Conservation (phyloP, 37 sponge, comb jelly and placozoan genomes). For the Theonella swinhoei region DNA sequence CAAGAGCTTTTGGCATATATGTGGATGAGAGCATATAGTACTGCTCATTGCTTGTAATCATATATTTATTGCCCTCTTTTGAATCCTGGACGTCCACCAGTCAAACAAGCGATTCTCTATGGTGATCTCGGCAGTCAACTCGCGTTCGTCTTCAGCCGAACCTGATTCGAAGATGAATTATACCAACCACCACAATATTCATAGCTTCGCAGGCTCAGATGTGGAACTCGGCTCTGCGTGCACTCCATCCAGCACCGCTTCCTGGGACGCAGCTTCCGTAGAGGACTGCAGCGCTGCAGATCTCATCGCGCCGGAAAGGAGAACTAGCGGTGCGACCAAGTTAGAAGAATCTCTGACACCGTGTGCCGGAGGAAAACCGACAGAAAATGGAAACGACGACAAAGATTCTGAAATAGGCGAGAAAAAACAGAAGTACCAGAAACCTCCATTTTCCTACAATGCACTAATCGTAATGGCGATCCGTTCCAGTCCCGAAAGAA, state of each 20-base stretch:
- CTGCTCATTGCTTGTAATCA: constrained; percentile 26
- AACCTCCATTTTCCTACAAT: constrained; percentile 96
- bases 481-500: constrained; percentile 88
- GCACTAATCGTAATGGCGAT: constrained; percentile 98
- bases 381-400: constrained; percentile 19
- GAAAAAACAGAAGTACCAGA: constrained; percentile 62
- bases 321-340: constrained; percentile 3
- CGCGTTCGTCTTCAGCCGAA: constrained; percentile 26
- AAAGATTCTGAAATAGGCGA: constrained; percentile 24
- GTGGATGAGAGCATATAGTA: neutral
- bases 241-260: constrained; percentile 76
- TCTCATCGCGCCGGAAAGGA: neutral
- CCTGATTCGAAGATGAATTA: constrained; percentile 52
- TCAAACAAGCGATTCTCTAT: constrained; percentile 13
- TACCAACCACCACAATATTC: constrained; percentile 2
- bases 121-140: constrained; percentile 30
- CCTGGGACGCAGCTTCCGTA: constrained; percentile 67
- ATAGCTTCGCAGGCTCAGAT: constrained; percentile 31
- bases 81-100: neutral
- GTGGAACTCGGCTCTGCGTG: constrained; percentile 45
- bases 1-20: neutral
- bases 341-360: constrained; percentile 57
- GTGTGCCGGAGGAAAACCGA: constrained; percentile 16
- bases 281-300: constrained; percentile 32
- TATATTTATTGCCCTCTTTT: constrained; percentile 3